Evolutionary conservation across 2,113 vertebrate genomes (phyloP).

Genomic region (Oreochromis aureus): DNA sequence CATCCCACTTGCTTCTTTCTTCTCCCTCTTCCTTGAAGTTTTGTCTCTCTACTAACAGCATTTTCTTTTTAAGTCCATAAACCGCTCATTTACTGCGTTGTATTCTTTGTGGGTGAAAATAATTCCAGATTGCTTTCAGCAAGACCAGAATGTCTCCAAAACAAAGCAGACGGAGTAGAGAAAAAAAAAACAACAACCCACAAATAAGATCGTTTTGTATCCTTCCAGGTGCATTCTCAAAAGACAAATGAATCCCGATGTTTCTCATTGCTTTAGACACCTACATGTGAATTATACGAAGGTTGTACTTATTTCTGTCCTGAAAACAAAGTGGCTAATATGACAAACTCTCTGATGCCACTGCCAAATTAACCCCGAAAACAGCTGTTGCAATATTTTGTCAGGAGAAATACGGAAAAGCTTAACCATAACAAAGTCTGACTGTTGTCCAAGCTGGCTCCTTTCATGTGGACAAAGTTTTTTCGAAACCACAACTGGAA

Average conservation of each 20-base stretch:
- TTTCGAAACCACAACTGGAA: constrained; percentile 37
- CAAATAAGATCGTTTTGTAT: not conserved
- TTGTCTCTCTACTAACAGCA: not conserved
- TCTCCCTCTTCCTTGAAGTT: not conserved
- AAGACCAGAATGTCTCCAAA: constrained; percentile 4
- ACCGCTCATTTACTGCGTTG: constrained; percentile 9
- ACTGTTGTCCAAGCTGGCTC: constrained; percentile 24
- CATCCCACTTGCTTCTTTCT: not conserved
- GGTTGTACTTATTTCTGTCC: not conserved
- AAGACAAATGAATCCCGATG: not conserved
- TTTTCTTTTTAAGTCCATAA: constrained; percentile 14
- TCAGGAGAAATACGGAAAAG: constrained; percentile 10
- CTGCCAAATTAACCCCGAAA: constrained; percentile 15
- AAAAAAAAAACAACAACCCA: not conserved
- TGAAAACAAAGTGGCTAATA: not conserved
- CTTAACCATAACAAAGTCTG: constrained; percentile 40
- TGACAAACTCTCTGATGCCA: not conserved
- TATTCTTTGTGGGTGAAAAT: constrained; percentile 8
- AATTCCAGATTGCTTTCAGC: constrained; percentile 36
- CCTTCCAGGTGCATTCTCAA: not conserved
- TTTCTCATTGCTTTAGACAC: not conserved
- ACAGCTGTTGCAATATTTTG: constrained; percentile 49
- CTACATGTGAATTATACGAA: not conserved
- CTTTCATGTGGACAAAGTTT: constrained; percentile 3
- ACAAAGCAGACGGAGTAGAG: not conserved